Percentiles rank a stretch among this genome's conserved stretches.
Evolutionary conservation across 2,113 vertebrate species (phyloP).

Genomic region (Oenanthe melanoleuca): DNA sequence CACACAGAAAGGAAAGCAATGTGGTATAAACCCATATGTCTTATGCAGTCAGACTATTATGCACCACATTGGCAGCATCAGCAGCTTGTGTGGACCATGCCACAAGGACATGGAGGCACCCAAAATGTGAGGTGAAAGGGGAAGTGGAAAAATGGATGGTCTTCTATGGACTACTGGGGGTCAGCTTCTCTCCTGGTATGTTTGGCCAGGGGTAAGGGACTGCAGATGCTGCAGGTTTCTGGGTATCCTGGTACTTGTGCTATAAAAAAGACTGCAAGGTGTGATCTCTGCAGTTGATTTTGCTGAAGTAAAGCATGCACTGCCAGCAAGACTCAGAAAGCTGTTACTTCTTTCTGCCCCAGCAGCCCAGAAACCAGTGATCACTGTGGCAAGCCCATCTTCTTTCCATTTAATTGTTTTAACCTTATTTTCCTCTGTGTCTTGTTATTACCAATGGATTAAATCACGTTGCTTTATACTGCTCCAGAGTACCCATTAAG

Average conservation of each 20-base stretch:
- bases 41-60: background rate
- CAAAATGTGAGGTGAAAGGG: background rate
- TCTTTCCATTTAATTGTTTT: background rate
- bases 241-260: background rate
- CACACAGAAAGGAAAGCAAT: background rate
- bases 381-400: background rate
- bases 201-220: rapidly evolving
- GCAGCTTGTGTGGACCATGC: background rate
- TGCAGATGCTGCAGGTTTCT: background rate
- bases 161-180: background rate
- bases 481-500: background rate
- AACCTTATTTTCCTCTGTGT: background rate
- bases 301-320: background rate
- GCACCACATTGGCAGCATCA: background rate
- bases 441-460: background rate
- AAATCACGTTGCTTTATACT: background rate
- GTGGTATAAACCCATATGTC: background rate
- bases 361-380: background rate
- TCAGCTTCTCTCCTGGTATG: background rate
- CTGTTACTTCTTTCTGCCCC: background rate
- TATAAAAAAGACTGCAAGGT: background rate
- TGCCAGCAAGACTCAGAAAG: rapidly evolving
- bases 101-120: background rate
- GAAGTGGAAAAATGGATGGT: background rate
- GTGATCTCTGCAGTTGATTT: background rate